Conservation (phyloP, 2,113 vertebrate species). For the Neotragus pygmaeus region DNA sequence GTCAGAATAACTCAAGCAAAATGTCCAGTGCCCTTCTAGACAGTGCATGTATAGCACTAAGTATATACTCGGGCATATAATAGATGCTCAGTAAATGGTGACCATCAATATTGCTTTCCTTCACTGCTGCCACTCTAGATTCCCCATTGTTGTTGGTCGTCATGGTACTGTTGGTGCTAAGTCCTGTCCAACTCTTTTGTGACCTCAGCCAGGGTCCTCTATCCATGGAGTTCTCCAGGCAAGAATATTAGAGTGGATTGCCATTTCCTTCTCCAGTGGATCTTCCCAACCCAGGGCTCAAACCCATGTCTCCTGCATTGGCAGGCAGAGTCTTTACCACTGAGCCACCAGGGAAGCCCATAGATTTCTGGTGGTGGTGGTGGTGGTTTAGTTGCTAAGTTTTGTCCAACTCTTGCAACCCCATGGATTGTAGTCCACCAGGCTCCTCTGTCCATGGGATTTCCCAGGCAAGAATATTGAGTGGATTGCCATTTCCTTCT, state of each 20-base stretch:
- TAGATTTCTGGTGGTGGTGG: not conserved
- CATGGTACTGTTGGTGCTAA: not conserved
- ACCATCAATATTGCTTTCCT: not conserved
- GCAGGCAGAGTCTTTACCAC: not conserved
- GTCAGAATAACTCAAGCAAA: not conserved
- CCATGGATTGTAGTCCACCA: not conserved
- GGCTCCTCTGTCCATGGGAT: not conserved
- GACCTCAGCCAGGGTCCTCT: not conserved
- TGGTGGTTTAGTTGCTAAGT: not conserved
- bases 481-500: not conserved
- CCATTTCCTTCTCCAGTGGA: not conserved
- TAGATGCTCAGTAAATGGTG: not conserved
- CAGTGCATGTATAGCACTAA: not conserved
- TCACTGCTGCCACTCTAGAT: not conserved
- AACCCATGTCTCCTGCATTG: not conserved
- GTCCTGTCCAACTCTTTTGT: not conserved
- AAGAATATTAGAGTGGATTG: not conserved
- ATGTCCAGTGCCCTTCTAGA: not conserved
- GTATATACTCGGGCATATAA: not conserved
- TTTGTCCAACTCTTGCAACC: not conserved
- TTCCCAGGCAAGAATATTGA: not conserved
- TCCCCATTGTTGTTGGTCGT: rapidly evolving
- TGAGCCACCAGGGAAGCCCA: not conserved
- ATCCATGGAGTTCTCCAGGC: not conserved
- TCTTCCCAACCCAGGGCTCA: not conserved